Evolutionary conservation across 2,113 vertebrate genomes (phyloP), one percentile per base, ranked within the genome.

Genomic region (Heterochromis multidens): DNA sequence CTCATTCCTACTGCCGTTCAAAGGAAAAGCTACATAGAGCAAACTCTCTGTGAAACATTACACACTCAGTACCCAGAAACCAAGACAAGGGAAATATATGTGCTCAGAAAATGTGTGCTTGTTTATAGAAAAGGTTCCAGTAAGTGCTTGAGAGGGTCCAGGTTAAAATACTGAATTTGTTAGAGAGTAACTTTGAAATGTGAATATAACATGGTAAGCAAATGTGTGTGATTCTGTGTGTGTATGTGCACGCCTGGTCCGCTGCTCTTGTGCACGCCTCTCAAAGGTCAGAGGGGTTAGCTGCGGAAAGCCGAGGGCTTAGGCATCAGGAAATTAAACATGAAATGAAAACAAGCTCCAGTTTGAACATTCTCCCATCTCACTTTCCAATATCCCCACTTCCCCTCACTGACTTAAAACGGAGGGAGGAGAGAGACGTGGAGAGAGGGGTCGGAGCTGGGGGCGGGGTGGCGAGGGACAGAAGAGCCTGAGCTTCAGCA

Each of bases 281-380:
- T 62, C 13, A 91, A 92, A 93, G 95, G 95, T 96, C 93, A 93
- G 54, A 65, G 94, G 93, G 96, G 97, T 96, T 96, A 96, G 96
- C 96, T 94, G 95, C 92, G 94, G 97, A 97, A 97, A 98, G 97
- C 95, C 96, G 95, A 96, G 96, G 97, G 96, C 97, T 98, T 97
- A 97, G 97, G 97, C 97, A 96, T 97, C 98, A 99, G 98, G 98
- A 99, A 98, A 99, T 99, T 98, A 99, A 99, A 99, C 97, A 98
- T 97, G 97, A 98, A 99, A 98, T 98, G 97, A 98, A 98, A 99
- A 98, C 97, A 98, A 97, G 96, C 96, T 95, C 94, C 81, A 96
- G 97, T 96, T 97, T 97, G 97, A 96, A 97, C 95, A 95, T 96
- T 96, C 97, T 96, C 96, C 97, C 97, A 97, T 98, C 97, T 97